Percentiles rank a stretch among this genome's conserved stretches.
phyloP scores from a whole-genome alignment of 23 tunicate species.

The Halocynthia aurantium region DNA sequence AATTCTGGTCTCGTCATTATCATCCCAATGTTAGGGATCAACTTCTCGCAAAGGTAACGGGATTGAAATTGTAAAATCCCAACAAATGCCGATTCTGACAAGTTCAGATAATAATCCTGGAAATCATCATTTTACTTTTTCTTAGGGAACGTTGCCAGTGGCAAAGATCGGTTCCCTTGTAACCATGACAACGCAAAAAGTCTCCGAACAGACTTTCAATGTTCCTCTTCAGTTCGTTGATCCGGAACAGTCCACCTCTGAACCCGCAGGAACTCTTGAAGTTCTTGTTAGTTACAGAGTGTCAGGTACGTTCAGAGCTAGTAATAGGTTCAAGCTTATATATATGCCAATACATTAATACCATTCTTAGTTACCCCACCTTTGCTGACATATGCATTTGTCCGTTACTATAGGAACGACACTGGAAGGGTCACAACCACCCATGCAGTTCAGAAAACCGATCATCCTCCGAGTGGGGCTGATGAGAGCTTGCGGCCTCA shows the following conservation, averaged over 20 bases:
- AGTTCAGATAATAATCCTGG: background rate
- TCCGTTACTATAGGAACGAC: constrained; percentile 25
- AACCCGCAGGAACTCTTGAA: constrained; percentile 46
- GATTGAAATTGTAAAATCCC: too few relatives aligned
- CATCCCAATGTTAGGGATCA: constrained; percentile 69
- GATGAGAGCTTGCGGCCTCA: constrained; percentile 53
- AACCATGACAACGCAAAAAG: constrained; percentile 25
- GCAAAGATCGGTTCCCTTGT: constrained; percentile 57
- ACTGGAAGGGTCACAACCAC: constrained; percentile 6
- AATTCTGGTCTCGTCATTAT: constrained; percentile 73
- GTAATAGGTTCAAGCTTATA: too few relatives aligned
- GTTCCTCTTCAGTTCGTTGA: constrained; percentile 55
- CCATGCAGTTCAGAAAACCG: constrained; percentile 28
- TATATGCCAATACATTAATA: too few relatives aligned
- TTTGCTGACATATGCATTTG: background rate
- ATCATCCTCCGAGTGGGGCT: constrained; percentile 54
- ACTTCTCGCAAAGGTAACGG: constrained; percentile 55
- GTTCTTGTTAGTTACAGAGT: constrained; percentile 30
- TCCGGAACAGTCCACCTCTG: constrained; percentile 12
- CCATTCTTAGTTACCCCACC: background rate
- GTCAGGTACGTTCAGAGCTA: constrained; percentile 11
- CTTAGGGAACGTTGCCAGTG: constrained; percentile 49
- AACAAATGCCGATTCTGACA: background rate
- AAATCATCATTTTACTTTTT: background rate
- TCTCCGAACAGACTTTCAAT: constrained; percentile 45